phyloP scores from a whole-genome alignment of 2,797 vertebrate species.

The Lerista edwardsae region DNA sequence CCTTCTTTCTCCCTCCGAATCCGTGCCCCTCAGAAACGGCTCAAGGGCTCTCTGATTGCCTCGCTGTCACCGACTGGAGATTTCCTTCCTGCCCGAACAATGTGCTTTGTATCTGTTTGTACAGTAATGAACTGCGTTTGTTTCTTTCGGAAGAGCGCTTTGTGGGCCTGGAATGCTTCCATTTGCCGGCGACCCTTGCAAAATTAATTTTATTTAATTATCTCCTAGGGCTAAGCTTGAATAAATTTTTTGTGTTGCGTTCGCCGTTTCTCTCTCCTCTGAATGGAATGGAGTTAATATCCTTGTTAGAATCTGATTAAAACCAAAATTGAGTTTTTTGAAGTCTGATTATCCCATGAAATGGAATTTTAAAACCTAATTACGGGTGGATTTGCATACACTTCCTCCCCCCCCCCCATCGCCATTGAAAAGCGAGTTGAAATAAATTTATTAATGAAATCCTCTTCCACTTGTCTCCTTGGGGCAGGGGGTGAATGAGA shows the following conservation, averaged over 20 bases:
- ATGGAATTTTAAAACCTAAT: constrained; percentile 90
- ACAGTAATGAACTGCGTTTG: constrained; percentile 71
- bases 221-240: constrained; percentile 83
- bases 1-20: neutral
- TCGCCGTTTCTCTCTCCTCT: constrained; percentile 80
- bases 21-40: constrained; percentile 22
- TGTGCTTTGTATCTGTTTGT: constrained; percentile 61
- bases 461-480: constrained; percentile 73
- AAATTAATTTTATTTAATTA: constrained; percentile 89
- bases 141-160: constrained; percentile 65
- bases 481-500: constrained; percentile 57
- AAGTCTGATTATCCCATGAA: constrained; percentile 88
- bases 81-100: constrained; percentile 46
- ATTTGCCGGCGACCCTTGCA: constrained; percentile 80
- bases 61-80: constrained; percentile 9
- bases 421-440: constrained; percentile 80
- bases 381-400: constrained; percentile 86
- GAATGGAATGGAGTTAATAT: constrained; percentile 83
- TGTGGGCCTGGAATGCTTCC: constrained; percentile 72
- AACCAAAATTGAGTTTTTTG: constrained; percentile 85
- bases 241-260: constrained; percentile 85
- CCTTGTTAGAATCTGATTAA: constrained; percentile 88
- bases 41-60: constrained; percentile 32
- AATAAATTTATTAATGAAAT: constrained; percentile 88
- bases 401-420: constrained; percentile 78